Evolutionary conservation across 2,113 vertebrate species (phyloP).

Genomic region (Hippocampus abdominalis): DNA sequence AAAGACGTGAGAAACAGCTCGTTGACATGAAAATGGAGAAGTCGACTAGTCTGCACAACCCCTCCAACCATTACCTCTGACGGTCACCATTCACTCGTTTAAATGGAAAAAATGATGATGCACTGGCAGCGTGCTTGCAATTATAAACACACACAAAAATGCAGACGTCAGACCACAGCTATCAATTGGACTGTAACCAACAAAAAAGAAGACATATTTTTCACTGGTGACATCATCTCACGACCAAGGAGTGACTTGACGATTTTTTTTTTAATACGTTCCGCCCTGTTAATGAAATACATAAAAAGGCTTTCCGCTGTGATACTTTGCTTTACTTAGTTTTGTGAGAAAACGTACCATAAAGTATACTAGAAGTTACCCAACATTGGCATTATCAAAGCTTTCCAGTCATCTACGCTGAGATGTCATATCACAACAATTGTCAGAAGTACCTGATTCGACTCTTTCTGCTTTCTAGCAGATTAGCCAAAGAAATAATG

Average conservation of each 20-base stretch:
- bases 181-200: no score
- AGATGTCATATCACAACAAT: background rate
- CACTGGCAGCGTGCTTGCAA: no score
- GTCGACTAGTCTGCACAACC: no score
- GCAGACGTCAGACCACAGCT: no score
- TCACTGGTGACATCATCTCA: background rate
- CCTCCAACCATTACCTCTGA: no score
- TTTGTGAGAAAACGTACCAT: background rate
- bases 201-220: no score
- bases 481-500: conserved; percentile 18
- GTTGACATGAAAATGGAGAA: no score
- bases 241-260: background rate
- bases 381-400: background rate
- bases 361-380: background rate
- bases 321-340: conserved; percentile 13
- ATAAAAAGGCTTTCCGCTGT: background rate
- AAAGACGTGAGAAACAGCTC: no score
- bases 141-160: no score
- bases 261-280: background rate
- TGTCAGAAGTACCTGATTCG: background rate
- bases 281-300: background rate
- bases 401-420: background rate
- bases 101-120: no score
- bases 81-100: no score
- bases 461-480: background rate